These are phyloP conservation scores for Hemichromis elongatus DNA, from an alignment of 2,113 vertebrate species.

Conservation along the genomic window DNA sequence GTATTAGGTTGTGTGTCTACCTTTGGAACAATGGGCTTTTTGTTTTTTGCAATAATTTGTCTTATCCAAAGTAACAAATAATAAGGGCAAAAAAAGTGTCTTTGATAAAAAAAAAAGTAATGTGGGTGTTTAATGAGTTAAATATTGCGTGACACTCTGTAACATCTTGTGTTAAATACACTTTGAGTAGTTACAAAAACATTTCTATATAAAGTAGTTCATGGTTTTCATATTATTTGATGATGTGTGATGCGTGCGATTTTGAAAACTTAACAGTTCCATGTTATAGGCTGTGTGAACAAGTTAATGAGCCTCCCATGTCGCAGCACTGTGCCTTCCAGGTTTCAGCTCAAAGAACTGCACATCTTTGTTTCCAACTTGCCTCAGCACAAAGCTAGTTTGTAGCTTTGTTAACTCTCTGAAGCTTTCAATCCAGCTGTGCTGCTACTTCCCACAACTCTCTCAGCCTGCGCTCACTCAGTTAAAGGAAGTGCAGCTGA, in stretches of 20 bases:
- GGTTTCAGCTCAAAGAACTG: not conserved
- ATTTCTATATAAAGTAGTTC: not conserved
- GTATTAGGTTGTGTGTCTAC: not conserved
- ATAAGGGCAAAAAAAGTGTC: not conserved
- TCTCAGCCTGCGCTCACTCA: not conserved
- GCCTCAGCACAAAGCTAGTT: not conserved
- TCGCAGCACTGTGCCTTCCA: not conserved
- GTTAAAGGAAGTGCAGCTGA: not conserved
- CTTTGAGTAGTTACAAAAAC: not conserved
- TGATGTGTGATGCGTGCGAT: not conserved
- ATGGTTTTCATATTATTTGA: not conserved
- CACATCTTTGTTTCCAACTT: not conserved
- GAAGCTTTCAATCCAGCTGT: not conserved
- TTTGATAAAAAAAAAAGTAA: not conserved
- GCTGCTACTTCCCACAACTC: not conserved
- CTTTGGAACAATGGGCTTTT: not conserved
- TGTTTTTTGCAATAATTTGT: not conserved
- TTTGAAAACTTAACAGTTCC: not conserved
- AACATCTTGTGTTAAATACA: not conserved
- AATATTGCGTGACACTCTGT: not conserved
- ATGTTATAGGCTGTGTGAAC: not conserved
- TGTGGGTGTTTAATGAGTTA: not conserved
- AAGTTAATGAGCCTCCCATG: not conserved
- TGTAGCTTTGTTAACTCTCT: not conserved
- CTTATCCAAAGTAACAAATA: not conserved